These are phyloP conservation scores for Hippoglossus hippoglossus DNA, from an alignment of 2,797 vertebrate genomes.

Conservation along the genomic window DNA sequence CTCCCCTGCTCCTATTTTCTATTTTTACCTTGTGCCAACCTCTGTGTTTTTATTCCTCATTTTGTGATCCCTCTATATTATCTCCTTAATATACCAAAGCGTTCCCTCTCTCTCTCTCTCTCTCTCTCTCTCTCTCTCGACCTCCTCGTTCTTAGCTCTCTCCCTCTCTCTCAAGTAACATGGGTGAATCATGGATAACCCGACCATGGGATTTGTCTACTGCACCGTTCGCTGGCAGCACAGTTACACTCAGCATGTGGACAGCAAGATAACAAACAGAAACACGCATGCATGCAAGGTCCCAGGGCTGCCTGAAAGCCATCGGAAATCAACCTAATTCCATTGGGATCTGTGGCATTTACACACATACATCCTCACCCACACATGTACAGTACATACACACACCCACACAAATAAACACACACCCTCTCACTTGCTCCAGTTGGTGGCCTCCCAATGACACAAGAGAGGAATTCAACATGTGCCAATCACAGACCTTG, in stretches of 20 bases:
- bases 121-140: background rate
- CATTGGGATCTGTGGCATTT: slow-evolving; percentile 68
- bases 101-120: slow-evolving; percentile 7
- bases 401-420: slow-evolving; percentile 25
- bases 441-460: slow-evolving; percentile 56
- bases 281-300: slow-evolving; percentile 52
- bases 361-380: slow-evolving; percentile 43
- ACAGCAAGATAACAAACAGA: slow-evolving; percentile 70
- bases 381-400: slow-evolving; percentile 2
- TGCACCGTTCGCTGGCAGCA: slow-evolving; percentile 53
- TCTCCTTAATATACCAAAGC: slow-evolving; percentile 35
- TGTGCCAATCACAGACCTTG: slow-evolving; percentile 63
- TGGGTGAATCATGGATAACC: slow-evolving; percentile 57
- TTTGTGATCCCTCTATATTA: slow-evolving; percentile 31
- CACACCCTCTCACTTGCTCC: slow-evolving; percentile 9
- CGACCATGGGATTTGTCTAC: slow-evolving; percentile 57
- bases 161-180: slow-evolving; percentile 28
- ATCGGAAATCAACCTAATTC: slow-evolving; percentile 65
- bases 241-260: slow-evolving; percentile 67
- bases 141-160: background rate
- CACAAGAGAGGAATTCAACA: slow-evolving; percentile 53
- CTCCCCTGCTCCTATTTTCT: slow-evolving; percentile 3
- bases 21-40: slow-evolving; percentile 5
- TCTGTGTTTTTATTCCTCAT: slow-evolving; percentile 37
- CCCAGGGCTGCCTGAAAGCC: slow-evolving; percentile 56